phyloP scores from a whole-genome alignment of 2,888 invertebrate species.

The Imbricaverruca yamaguchii region DNA sequence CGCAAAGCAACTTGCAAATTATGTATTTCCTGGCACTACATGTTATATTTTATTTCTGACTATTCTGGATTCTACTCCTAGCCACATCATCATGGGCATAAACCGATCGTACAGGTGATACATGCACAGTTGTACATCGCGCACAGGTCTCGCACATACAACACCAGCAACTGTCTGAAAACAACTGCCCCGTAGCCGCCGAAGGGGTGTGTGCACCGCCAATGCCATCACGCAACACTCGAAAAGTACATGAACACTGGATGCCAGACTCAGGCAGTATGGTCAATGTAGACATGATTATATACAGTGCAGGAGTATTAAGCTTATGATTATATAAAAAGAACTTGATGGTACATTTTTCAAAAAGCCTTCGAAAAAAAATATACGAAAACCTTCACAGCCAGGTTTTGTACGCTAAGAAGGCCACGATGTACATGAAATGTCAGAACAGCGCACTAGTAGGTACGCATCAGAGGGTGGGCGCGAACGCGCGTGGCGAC shows the following conservation, averaged over 20 bases:
- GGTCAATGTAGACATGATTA: conserved; percentile 2
- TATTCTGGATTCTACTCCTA: no score
- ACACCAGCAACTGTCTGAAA: neutral
- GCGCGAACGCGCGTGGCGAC: no score
- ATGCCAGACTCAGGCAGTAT: neutral
- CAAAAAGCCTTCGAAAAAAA: conserved; percentile 4
- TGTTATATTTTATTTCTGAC: no score
- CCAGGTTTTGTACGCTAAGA: conserved; percentile 21
- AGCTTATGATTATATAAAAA: neutral
- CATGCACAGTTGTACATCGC: no score
- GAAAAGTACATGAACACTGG: neutral
- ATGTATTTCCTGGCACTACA: no score
- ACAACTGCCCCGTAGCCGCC: neutral
- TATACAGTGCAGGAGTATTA: conserved; percentile 18
- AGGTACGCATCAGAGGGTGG: no score
- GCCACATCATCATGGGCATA: no score
- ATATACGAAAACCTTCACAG: conserved; percentile 21
- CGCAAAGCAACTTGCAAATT: no score
- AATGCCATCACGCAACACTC: neutral
- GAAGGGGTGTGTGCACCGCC: neutral
- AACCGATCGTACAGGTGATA: no score
- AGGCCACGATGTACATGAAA: neutral
- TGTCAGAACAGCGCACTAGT: neutral
- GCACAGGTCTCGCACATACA: neutral
- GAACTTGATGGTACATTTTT: neutral